Base-by-base conservation (phyloP, 2,113 vertebrate genomes). In the Nerophis ophidion region DNA sequence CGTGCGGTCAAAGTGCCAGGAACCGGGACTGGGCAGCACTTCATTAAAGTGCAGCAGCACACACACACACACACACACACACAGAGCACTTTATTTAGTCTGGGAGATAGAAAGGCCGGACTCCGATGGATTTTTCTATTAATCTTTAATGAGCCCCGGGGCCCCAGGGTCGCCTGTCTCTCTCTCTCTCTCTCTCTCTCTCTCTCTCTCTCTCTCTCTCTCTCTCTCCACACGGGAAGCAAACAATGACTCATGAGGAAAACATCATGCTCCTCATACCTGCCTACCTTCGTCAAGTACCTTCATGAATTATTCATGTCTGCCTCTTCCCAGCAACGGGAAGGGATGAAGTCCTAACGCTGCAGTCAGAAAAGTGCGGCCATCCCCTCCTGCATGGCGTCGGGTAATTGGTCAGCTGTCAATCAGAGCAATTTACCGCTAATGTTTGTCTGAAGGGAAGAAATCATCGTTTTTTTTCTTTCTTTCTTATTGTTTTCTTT, bases 91-190 rank as follows among this genome's bases (percentile, higher is more conserved):
- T 86, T 72, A 86, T 86, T 84, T 83, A 77, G 53, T 74, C 66
- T 65, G 75, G 70, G 72, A 80, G 73, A 75, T 57, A 66, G 79
- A 68, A 54, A 63, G 72, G 72, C 77, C 75, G 52, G 65, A 75
- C 61, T 76, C 66, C 71, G 11, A 19, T 75, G 71, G 75, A 77
- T 81, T 72, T 68, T 72, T 48, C 71, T 53, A 72, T 85, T 75
- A 82, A 85, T 82, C 68, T 85, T 87, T 84, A 85, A 85, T 85
- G 81, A 84, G 77, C 58, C 77, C 68, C 49, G 15, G 12, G 63
- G 63, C 67, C 55, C 68, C 74, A 58, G 65, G 54, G 66, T 61
- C 54, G 48, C 14, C 67, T 17, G 45, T 66, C 72, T 76, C 68
- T 61, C 63, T 66, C 38, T 66, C 72, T 76, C 68, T 61, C 63